Evolutionary conservation across 2,888 invertebrate species (phyloP), one percentile per base, ranked within the genome.

Genomic region (Parnassius smintheus): DNA sequence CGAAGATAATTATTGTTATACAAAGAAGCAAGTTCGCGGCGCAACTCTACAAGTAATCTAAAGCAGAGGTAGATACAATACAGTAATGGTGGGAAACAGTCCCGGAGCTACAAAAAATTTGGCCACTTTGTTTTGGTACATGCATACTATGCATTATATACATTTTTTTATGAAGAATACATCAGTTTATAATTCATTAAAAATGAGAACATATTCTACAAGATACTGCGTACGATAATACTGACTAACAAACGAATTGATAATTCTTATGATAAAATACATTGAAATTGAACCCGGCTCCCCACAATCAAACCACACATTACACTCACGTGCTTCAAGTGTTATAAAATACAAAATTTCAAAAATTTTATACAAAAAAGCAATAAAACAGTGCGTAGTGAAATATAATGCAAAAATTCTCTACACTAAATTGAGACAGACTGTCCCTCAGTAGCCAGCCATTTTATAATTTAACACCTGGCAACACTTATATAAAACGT

Each of bases 121-220:
- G 62, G 62, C 62, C 56, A 57, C 62, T 56, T 22, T 10, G n/a
- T n/a, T n/a, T 25, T 41, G 50, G 25, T 45, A 59, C 64, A 56
- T 25, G 55, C 60, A 66, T 62, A 68, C 51, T 54, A 48, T 48
- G 18, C 46, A 2, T 10, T 18, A 12, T 22, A 25, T 4, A 25
- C 22, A 51, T 22, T 13, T 49, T 49, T 35, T 35, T 35, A 35
- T 35, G 35, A 35, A 35, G 7, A 35, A 35, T 35, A 35, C 25
- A 25, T 4, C 25, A 25, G 11, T 44, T 11, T 11, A 44, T 9
- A 44, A 44, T 44, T 44, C 44, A 44, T 13, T 13, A n/a, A 13
- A 13, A 49, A 9, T 49, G 9, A 49, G 12, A 49, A 49, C 7
- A 49, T 13, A 49, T 13, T 12, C 13, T 13, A 9, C 49, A 49